These are phyloP conservation scores for Pachypanchax playfairii DNA, from an alignment of 2,113 vertebrate species.

Conservation along the genomic window DNA sequence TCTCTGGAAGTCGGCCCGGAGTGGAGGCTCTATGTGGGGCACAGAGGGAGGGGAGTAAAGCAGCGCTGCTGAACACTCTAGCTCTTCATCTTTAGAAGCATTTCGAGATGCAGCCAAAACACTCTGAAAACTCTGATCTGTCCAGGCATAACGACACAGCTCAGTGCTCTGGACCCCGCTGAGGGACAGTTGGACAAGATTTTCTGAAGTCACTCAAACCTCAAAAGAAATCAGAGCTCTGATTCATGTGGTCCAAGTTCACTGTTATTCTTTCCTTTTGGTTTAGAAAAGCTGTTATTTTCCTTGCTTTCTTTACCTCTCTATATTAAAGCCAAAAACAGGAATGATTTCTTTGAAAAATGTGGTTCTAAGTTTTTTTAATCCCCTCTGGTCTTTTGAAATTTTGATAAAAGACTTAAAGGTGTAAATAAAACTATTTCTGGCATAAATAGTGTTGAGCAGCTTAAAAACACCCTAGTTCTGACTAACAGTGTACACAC, in stretches of 20 bases:
- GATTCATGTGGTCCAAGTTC: conserved; percentile 33
- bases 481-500: conserved; percentile 2
- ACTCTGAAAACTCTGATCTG: conserved; percentile 49
- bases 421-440: conserved; percentile 42
- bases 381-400: conserved; percentile 41
- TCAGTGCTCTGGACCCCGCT: conserved; percentile 53
- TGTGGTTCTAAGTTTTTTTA: conserved; percentile 56
- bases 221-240: conserved; percentile 48
- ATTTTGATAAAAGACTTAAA: conserved; percentile 42
- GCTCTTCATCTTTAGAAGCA: conserved; percentile 58
- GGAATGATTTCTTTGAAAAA: conserved; percentile 39
- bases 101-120: conserved; percentile 56
- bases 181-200: conserved; percentile 26
- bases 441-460: conserved; percentile 37
- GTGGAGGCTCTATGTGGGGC: conserved; percentile 77
- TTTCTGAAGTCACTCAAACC: conserved; percentile 42
- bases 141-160: conserved; percentile 60
- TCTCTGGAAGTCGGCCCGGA: conserved; percentile 69
- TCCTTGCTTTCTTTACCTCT: background rate
- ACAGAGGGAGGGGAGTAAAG: conserved; percentile 61
- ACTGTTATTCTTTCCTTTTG: background rate
- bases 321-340: conserved; percentile 16
- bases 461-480: conserved; percentile 41
- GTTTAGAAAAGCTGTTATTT: conserved; percentile 21
- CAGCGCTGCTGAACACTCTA: conserved; percentile 47